These are phyloP conservation scores for Polyommatus iphigenia DNA, from an alignment of 2,888 invertebrate species.

Conservation along the genomic window DNA sequence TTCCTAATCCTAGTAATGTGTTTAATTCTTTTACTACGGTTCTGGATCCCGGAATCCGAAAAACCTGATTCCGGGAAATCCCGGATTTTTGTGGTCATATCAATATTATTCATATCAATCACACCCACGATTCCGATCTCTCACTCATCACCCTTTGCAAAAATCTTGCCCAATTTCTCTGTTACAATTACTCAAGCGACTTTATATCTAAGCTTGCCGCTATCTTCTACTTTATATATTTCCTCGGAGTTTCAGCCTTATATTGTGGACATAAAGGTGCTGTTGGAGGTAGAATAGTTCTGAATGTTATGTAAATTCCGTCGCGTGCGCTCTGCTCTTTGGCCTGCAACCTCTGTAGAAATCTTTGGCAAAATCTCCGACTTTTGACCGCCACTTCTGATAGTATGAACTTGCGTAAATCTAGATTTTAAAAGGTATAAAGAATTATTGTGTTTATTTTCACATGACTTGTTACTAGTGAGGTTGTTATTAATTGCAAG, in stretches of 20 bases:
- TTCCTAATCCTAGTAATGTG: no score
- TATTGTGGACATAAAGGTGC: neutral
- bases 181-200: neutral
- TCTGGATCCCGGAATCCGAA: no score
- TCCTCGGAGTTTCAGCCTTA: neutral
- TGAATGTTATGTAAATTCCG: neutral
- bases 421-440: no score
- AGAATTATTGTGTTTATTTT: no score
- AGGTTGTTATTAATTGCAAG: neutral
- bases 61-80: no score
- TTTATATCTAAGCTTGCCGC: neutral
- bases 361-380: conserved; percentile 4
- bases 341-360: neutral
- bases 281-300: neutral
- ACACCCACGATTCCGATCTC: no score
- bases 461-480: no score
- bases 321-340: neutral
- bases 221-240: neutral
- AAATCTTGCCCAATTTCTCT: neutral
- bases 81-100: no score
- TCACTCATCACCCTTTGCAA: neutral
- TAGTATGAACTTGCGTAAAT: neutral
- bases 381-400: conserved; percentile 7
- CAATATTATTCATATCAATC: no score
- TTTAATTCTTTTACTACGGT: no score